A percentile compares a stretch with the other conserved stretches of the same genome.
Conservation (phyloP, 2,797 vertebrate species). For the Argyrosomus regius region DNA sequence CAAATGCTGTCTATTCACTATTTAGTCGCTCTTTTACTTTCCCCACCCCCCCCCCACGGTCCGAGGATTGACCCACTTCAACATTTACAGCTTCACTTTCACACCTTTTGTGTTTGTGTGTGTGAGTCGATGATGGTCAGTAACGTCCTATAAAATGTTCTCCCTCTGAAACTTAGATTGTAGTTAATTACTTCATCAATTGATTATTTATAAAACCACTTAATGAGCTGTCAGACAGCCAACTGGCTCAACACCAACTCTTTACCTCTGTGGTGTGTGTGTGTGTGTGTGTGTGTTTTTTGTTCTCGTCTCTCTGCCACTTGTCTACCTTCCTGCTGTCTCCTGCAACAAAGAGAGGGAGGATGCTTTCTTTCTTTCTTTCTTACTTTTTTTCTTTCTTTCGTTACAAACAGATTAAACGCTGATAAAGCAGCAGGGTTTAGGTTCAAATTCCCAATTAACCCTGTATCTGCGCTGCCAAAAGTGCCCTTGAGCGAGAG, state of each 20-base stretch:
- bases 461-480: background rate
- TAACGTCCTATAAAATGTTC: slow-evolving; percentile 4
- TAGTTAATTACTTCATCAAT: slow-evolving; percentile 71
- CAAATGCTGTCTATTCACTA: no score
- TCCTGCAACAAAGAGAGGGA: slow-evolving; percentile 6
- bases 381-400: background rate
- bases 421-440: background rate
- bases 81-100: no score
- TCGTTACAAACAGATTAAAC: background rate
- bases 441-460: background rate
- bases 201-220: slow-evolving; percentile 73
- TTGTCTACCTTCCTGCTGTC: slow-evolving; percentile 4
- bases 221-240: slow-evolving; percentile 71
- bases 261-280: slow-evolving; percentile 23
- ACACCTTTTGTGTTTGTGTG: background rate
- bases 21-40: no score
- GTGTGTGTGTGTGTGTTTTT: background rate
- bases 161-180: slow-evolving; percentile 50
- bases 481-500: background rate
- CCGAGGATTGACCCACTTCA: no score
- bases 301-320: slow-evolving; percentile 7
- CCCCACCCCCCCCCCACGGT: no score
- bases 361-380: background rate
- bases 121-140: background rate
- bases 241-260: slow-evolving; percentile 62